Evolutionary conservation across 2,113 vertebrate species (phyloP), one percentile per base, ranked within the genome.

Genomic region (Brachypodius melanocephalos): DNA sequence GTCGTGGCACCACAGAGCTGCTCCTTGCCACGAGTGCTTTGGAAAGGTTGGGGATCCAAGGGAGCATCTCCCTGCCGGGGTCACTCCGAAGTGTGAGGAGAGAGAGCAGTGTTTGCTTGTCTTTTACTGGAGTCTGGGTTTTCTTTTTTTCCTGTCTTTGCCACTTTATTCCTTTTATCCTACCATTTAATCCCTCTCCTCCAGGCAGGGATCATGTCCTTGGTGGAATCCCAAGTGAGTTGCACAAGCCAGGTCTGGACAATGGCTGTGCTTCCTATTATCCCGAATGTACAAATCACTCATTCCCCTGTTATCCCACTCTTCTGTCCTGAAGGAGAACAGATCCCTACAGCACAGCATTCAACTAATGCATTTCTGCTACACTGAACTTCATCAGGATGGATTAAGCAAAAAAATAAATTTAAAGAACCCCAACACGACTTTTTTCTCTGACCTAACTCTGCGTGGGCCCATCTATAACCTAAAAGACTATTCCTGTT

Each of bases 61-160:
- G 54, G 20, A 90, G 18, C 55, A 52, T 59, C 88, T 85, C 42
- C 67, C 92, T 73, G 52, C 74, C 17, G 11, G 71, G 75, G 59
- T 96, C 75, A 62, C 54, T 66, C 14, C 5, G 0, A 80, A 80
- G 46, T 9, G 65, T 73, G 75, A 94, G 74, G 34, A 31, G 32
- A 31, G 32, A 68, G 57, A 78, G 63, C 43, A 49, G 16, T 1
- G 2, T 12, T 49, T 26, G 24, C 43, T 65, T n/a, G 45, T 54
- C 79, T 54, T 28, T 14, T 8, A 1, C 15, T 29, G 55, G 9
- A 32, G 17, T 6, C 40, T 34, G 24, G 3, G 32, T 14, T 12
- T 12, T 12, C 5, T 0, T 1, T 0, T 1, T 25, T 36, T n/a
- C 42, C 65, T 68, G 14, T 7, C 29, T 83, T 58, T 79, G 46